phyloP scores from a whole-genome alignment of 2,113 vertebrate genomes.

The Malurus elegans region DNA sequence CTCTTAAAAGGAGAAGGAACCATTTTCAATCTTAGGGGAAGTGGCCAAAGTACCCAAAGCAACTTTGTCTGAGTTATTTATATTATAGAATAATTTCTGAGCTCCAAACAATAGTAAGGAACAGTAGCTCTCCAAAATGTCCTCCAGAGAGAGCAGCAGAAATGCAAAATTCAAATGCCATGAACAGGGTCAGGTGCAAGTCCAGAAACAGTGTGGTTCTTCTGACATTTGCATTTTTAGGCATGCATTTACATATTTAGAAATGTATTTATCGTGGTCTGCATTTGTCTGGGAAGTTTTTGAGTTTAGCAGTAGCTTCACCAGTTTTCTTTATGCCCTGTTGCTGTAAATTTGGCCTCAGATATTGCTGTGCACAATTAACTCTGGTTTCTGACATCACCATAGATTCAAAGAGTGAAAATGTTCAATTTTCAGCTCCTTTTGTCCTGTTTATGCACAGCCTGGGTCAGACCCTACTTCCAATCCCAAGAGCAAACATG shows the following conservation, averaged over 20 bases:
- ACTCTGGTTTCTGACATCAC: neutral
- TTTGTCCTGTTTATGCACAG: neutral
- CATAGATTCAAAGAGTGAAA: neutral
- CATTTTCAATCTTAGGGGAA: neutral
- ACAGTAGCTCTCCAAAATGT: neutral
- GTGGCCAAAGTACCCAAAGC: neutral
- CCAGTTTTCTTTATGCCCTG: neutral
- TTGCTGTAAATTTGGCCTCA: neutral
- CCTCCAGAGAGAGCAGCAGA: neutral
- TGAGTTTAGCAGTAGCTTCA: neutral
- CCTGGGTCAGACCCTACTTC: neutral
- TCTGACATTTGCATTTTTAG: neutral
- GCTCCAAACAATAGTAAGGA: neutral
- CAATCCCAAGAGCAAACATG: neutral
- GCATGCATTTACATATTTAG: neutral
- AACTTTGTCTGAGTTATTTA: neutral
- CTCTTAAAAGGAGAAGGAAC: neutral
- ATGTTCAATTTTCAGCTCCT: neutral
- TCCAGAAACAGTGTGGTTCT: neutral
- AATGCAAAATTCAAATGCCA: neutral
- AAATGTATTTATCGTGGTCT: neutral
- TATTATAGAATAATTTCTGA: neutral
- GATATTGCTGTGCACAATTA: neutral
- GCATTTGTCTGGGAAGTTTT: neutral
- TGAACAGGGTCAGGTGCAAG: neutral